Evolutionary conservation across 2,113 vertebrate species (phyloP).

Genomic region (Oreochromis niloticus): DNA sequence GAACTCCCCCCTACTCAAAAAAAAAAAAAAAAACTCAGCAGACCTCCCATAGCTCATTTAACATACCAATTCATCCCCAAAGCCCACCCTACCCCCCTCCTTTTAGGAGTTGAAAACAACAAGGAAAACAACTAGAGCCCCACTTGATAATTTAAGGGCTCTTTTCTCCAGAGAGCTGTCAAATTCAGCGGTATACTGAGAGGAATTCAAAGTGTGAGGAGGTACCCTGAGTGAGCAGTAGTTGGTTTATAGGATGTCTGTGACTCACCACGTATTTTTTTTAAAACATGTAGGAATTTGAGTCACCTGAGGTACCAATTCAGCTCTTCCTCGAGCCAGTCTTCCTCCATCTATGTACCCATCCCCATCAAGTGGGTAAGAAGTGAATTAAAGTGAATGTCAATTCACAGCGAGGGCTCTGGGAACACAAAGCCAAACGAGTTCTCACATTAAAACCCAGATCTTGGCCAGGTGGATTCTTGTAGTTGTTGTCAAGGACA

Average conservation of each 20-base stretch:
- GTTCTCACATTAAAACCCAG: slow-evolving; percentile 52
- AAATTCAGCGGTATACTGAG: slow-evolving; percentile 17
- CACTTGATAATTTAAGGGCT: slow-evolving; percentile 65
- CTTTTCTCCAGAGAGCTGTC: slow-evolving; percentile 58
- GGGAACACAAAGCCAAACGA: slow-evolving; percentile 36
- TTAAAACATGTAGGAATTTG: background rate
- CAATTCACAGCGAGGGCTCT: slow-evolving; percentile 7
- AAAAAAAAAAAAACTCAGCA: slow-evolving; percentile 37
- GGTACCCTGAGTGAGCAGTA: background rate
- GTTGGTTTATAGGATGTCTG: background rate
- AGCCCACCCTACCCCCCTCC: slow-evolving; percentile 22
- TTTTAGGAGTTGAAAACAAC: slow-evolving; percentile 47
- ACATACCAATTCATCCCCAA: slow-evolving; percentile 66
- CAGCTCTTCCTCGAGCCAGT: background rate
- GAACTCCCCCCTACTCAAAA: slow-evolving; percentile 34
- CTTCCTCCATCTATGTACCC: background rate
- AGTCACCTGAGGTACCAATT: background rate
- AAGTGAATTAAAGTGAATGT: background rate
- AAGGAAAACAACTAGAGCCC: slow-evolving; percentile 64
- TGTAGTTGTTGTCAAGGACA: slow-evolving; percentile 13
- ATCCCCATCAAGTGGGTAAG: background rate
- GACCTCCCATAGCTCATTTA: slow-evolving; percentile 76
- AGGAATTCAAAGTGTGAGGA: slow-evolving; percentile 2
- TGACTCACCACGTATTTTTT: background rate
- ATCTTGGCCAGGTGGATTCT: slow-evolving; percentile 43